A percentile compares a stretch with the other conserved stretches of the same genome.
Conservation (phyloP, 2,113 vertebrate genomes). For the Archocentrus centrarchus region DNA sequence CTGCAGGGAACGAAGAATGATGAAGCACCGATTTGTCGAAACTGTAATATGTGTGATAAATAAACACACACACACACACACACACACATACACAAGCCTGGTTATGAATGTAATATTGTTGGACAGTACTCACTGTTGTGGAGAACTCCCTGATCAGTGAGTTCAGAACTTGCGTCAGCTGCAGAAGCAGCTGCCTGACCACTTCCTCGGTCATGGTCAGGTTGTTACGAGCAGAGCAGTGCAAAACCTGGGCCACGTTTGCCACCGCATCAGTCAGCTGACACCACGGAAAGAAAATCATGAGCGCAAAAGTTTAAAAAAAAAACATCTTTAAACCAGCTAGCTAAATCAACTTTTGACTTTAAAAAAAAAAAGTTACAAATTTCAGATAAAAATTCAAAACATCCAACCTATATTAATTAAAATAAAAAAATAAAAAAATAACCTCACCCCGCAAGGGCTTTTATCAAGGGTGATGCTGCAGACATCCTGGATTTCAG, state of each 20-base stretch:
- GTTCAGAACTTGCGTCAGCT: constrained; percentile 69
- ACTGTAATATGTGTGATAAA: neutral
- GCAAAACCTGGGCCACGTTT: constrained; percentile 67
- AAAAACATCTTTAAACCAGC: neutral
- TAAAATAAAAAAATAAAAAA: neutral
- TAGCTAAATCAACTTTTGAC: neutral
- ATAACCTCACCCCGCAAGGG: constrained; percentile 67
- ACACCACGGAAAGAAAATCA: neutral
- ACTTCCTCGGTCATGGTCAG: constrained; percentile 68
- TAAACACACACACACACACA: neutral
- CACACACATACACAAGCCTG: too few relatives aligned
- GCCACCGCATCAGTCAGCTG: constrained; percentile 70
- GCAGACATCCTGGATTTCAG: constrained; percentile 63
- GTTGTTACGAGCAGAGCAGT: constrained; percentile 69
- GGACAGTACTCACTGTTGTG: constrained; percentile 57
- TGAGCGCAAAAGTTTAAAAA: neutral
- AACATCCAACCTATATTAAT: neutral
- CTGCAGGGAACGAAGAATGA: constrained; percentile 31
- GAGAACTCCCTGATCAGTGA: constrained; percentile 68
- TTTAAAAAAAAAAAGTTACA: neutral
- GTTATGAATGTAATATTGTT: neutral
- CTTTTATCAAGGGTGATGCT: constrained; percentile 63
- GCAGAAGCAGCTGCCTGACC: constrained; percentile 52
- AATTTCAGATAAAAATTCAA: neutral
- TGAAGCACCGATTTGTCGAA: neutral